phyloP scores from a whole-genome alignment of 2,888 invertebrate genomes.

The Epiperipatus broadwayi region DNA sequence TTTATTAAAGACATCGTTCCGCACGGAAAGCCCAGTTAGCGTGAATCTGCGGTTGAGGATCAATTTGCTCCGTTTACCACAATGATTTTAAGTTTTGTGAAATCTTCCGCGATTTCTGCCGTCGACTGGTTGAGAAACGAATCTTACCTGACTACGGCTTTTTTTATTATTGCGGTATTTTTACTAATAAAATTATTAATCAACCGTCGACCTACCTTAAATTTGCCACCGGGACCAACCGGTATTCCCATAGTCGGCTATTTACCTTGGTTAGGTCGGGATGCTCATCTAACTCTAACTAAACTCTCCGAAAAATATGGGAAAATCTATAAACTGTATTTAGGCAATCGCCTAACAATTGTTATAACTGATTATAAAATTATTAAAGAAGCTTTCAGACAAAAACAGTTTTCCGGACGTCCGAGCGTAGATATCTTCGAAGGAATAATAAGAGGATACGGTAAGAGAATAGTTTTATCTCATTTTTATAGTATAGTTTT shows the following conservation, averaged over 20 bases:
- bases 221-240: conserved; percentile 18
- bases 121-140: no score
- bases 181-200: no score
- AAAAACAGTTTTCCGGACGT: conserved; percentile 68
- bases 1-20: no score
- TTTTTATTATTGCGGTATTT: no score
- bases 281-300: conserved; percentile 14
- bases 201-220: no score
- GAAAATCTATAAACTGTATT: conserved; percentile 42
- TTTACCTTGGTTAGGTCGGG: conserved; percentile 16
- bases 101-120: no score
- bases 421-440: conserved; percentile 68
- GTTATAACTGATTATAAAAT: conserved; percentile 67
- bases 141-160: no score
- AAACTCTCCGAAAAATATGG: conserved; percentile 17
- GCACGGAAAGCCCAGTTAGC: no score
- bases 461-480: conserved; percentile 46
- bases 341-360: conserved; percentile 62
- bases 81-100: no score
- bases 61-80: no score
- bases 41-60: no score
- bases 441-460: conserved; percentile 58
- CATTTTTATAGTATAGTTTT: no score
- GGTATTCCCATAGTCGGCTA: conserved; percentile 19
- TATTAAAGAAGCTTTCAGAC: conserved; percentile 63